Conservation (phyloP, 2,113 vertebrate species). For the Hydrochoerus hydrochaeris region DNA sequence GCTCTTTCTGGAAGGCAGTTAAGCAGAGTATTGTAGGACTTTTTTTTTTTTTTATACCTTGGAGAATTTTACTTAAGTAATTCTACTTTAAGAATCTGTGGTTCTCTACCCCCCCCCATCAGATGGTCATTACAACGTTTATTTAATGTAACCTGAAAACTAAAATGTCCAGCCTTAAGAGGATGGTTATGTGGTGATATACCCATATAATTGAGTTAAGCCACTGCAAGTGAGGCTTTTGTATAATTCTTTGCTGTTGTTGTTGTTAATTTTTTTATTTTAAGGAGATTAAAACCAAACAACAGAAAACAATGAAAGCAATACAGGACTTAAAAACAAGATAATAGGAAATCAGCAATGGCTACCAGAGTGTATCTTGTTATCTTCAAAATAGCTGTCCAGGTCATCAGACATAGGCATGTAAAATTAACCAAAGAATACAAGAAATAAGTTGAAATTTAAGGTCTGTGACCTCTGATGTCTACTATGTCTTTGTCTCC, state of each 20-base stretch:
- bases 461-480: no score
- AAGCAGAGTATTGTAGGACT: background rate
- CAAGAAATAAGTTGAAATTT: no score
- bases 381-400: no score
- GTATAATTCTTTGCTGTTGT: background rate
- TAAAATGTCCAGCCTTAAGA: background rate
- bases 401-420: no score
- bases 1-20: constrained; percentile 42
- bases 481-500: no score
- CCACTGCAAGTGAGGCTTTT: background rate
- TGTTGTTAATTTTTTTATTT: no score
- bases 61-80: background rate
- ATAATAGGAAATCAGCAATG: no score
- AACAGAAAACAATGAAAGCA: no score
- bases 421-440: no score
- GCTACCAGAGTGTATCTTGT: no score
- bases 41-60: background rate
- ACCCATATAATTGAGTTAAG: background rate
- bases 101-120: background rate
- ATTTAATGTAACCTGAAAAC: background rate
- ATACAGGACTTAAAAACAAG: no score
- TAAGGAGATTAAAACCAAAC: no score
- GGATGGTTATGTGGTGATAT: constrained; percentile 23
- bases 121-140: background rate
- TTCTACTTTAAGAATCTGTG: constrained; percentile 38